phyloP scores from a whole-genome alignment of 2,888 invertebrate genomes.

The Brachycybe producta region DNA sequence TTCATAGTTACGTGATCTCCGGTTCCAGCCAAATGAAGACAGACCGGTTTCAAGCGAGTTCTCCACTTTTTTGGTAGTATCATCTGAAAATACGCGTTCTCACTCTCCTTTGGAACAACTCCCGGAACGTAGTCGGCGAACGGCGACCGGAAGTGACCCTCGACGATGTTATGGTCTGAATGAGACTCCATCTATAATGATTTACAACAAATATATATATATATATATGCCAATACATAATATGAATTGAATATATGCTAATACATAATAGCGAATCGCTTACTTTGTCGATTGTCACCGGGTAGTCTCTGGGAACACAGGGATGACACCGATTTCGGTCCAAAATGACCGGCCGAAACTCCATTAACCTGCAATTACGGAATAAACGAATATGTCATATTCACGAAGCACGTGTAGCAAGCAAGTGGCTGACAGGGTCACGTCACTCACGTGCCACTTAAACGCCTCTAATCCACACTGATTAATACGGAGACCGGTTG shows the following conservation, averaged over 20 bases:
- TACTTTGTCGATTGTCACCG: slow-evolving; percentile 75
- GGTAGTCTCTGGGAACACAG: slow-evolving; percentile 67
- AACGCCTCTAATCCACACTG: too few relatives aligned
- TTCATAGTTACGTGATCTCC: slow-evolving; percentile 77
- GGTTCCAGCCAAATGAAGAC: slow-evolving; percentile 91
- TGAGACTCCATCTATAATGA: slow-evolving; percentile 56
- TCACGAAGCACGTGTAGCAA: too few relatives aligned
- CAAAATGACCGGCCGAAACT: slow-evolving; percentile 75
- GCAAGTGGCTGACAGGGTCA: too few relatives aligned
- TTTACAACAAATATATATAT: too few relatives aligned
- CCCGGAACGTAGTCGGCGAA: slow-evolving; percentile 69
- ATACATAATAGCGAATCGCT: too few relatives aligned
- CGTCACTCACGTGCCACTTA: too few relatives aligned
- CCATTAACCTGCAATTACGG: slow-evolving; percentile 61
- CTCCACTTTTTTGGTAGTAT: slow-evolving; percentile 69
- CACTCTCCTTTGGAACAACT: slow-evolving; percentile 68
- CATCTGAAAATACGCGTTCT: slow-evolving; percentile 71
- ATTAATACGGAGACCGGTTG: too few relatives aligned
- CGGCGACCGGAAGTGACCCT: slow-evolving; percentile 80
- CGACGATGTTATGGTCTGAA: slow-evolving; percentile 57
- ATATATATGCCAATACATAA: too few relatives aligned
- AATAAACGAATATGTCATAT: too few relatives aligned
- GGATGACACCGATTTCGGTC: slow-evolving; percentile 67
- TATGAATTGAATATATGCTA: too few relatives aligned
- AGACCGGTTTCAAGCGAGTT: slow-evolving; percentile 59